A percentile compares a stretch with the other conserved stretches of the same genome.
Evolutionary conservation across 2,113 vertebrate species (phyloP).

Genomic region (Bubo bubo): DNA sequence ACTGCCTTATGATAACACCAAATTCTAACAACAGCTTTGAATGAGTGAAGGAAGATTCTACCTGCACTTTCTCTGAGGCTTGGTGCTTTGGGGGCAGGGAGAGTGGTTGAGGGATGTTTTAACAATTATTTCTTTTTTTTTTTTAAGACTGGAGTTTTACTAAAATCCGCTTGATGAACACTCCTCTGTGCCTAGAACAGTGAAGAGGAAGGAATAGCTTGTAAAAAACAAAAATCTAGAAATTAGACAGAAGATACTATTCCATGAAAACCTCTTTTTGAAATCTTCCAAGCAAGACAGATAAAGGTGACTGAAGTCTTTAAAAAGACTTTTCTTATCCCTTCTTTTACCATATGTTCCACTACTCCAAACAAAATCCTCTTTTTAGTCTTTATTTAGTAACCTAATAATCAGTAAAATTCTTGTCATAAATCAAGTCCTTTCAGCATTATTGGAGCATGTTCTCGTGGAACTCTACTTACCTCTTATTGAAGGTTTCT

Average conservation of each 20-base stretch:
- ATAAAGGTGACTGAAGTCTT: neutral
- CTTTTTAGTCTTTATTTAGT: conserved; percentile 19
- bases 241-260: neutral
- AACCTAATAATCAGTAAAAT: conserved; percentile 15
- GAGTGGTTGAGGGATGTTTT: neutral
- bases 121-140: neutral
- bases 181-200: neutral
- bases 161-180: neutral
- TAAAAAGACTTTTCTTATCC: neutral
- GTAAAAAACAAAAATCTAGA: neutral
- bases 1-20: neutral
- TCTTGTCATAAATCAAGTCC: neutral
- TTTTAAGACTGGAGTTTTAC: neutral
- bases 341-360: neutral
- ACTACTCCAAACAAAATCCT: neutral
- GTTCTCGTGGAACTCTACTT: neutral
- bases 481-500: neutral
- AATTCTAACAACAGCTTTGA: neutral
- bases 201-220: neutral
- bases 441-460: neutral
- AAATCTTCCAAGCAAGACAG: neutral
- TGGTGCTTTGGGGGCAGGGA: neutral
- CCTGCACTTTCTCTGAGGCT: neutral
- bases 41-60: neutral
- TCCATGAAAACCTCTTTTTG: neutral